Evolutionary conservation across 2,888 invertebrate species (phyloP).

Genomic region (Caenorhabditis wallacei): DNA sequence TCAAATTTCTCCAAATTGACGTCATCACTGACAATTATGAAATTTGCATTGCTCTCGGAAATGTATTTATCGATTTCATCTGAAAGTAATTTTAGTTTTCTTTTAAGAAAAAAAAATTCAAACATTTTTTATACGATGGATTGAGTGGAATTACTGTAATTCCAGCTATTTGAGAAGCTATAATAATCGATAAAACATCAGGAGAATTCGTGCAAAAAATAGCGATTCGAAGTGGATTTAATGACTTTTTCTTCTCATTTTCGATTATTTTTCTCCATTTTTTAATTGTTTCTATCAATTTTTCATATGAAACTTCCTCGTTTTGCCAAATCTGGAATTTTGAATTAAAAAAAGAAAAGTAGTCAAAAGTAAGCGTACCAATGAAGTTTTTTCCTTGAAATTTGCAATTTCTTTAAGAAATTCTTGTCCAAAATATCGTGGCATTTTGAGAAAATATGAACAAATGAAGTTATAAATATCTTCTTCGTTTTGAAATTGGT

Average conservation of each 20-base stretch:
- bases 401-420: slow-evolving; percentile 33
- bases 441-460: slow-evolving; percentile 3
- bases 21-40: slow-evolving; percentile 53
- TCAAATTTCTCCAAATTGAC: slow-evolving; percentile 49
- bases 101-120: not conserved
- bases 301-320: not conserved
- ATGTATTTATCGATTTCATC: slow-evolving; percentile 71
- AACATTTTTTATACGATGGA: slow-evolving; percentile 72
- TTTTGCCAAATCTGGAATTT: slow-evolving; percentile 42
- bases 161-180: slow-evolving; percentile 63
- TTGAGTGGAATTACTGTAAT: slow-evolving; percentile 71
- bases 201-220: slow-evolving; percentile 67
- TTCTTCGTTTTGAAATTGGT: slow-evolving; percentile 7
- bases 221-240: slow-evolving; percentile 51
- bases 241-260: not conserved
- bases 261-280: slow-evolving; percentile 31
- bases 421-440: slow-evolving; percentile 35
- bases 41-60: slow-evolving; percentile 36
- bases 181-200: slow-evolving; percentile 55
- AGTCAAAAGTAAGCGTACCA: slow-evolving; percentile 20
- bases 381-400: slow-evolving; percentile 27
- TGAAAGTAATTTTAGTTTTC: slow-evolving; percentile 29
- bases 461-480: not conserved
- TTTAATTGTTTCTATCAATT: not conserved
- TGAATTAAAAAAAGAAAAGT: not conserved